Percentiles rank a stretch among this genome's conserved stretches.
Evolutionary conservation across 2,888 invertebrate genomes (phyloP).

Genomic region (Magallana nippona): DNA sequence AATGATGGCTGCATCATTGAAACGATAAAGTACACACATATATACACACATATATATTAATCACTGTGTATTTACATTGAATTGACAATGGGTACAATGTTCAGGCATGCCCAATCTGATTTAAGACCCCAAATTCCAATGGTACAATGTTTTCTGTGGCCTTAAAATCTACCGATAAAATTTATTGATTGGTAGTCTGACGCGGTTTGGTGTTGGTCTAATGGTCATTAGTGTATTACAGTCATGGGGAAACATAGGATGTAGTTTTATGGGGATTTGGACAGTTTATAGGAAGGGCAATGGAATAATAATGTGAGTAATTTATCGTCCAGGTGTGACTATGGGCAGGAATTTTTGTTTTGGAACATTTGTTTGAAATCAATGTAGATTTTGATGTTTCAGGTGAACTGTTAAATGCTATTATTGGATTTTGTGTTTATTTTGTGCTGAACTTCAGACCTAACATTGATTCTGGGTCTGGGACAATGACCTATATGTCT

Average conservation of each 20-base stretch:
- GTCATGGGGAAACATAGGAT: not conserved
- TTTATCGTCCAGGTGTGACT: not conserved
- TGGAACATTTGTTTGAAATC: no score
- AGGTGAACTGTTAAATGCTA: no score
- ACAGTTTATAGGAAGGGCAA: not conserved
- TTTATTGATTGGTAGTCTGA: not conserved
- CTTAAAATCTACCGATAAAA: slow-evolving; percentile 6
- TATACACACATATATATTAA: no score
- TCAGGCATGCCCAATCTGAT: not conserved
- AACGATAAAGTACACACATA: not conserved
- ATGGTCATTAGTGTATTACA: not conserved
- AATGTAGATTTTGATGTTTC: no score
- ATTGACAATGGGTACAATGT: not conserved
- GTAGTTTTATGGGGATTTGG: not conserved
- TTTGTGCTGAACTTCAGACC: no score
- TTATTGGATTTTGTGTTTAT: no score
- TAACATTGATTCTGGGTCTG: no score
- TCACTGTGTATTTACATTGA: not conserved
- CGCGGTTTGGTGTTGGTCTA: not conserved
- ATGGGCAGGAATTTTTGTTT: no score
- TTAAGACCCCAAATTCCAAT: not conserved
- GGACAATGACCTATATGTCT: no score
- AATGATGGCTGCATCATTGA: not conserved
- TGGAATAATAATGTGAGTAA: not conserved
- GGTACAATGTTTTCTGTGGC: not conserved